These are phyloP conservation scores for Brachionus calyciflorus DNA, from an alignment of 1,140 invertebrate genomes.

Conservation along the genomic window DNA sequence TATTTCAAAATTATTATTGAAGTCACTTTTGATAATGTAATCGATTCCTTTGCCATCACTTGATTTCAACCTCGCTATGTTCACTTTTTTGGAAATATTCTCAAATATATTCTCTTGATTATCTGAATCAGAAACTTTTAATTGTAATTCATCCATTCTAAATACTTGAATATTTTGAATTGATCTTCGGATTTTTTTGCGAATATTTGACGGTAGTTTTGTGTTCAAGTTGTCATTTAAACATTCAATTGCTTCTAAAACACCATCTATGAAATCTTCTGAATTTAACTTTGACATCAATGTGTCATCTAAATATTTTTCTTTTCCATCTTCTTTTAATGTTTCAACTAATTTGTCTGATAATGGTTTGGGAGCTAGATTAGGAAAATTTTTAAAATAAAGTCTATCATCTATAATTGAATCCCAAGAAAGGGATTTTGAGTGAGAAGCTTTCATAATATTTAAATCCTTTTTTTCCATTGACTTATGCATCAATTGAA, in stretches of 20 bases:
- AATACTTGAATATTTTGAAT: background rate
- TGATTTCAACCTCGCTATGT: background rate
- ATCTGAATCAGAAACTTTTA: background rate
- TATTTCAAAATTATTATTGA: background rate
- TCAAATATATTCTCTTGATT: background rate
- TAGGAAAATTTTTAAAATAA: background rate
- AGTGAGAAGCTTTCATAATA: background rate
- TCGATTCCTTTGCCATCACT: background rate
- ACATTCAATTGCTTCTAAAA: background rate
- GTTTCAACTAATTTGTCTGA: constrained; percentile 1
- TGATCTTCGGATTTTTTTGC: background rate
- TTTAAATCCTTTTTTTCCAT: background rate
- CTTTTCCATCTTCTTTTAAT: background rate
- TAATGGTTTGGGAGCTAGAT: background rate
- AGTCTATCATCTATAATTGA: background rate
- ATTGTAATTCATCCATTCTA: background rate
- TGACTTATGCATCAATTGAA: background rate
- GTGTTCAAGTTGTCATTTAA: background rate
- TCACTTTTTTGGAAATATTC: background rate
- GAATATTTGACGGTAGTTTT: background rate
- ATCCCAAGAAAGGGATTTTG: background rate
- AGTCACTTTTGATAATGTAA: background rate
- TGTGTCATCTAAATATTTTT: background rate
- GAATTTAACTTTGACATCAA: background rate
- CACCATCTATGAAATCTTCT: background rate